phyloP scores from a whole-genome alignment of 37 sponge, comb jelly and placozoan species.

The Aplysina aerophoba region DNA sequence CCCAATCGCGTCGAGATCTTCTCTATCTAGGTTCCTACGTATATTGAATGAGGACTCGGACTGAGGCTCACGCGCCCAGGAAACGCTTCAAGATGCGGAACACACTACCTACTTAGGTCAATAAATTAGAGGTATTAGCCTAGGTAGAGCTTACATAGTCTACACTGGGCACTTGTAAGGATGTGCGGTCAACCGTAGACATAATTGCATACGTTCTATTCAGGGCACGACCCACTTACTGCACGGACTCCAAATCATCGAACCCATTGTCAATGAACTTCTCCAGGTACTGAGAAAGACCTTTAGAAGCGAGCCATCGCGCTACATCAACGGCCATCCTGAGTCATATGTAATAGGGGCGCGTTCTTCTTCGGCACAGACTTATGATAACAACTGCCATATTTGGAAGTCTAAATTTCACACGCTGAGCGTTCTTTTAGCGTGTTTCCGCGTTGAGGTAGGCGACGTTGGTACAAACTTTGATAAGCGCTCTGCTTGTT shows the following conservation, averaged over 20 bases:
- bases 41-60: neutral
- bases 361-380: too few species aligned
- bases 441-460: too few species aligned
- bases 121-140: neutral
- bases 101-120: neutral
- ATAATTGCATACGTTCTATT: too few species aligned
- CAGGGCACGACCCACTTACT: neutral
- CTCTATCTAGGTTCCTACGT: constrained; percentile 36
- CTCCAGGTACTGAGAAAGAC: constrained; percentile 44
- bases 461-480: too few species aligned
- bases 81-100: neutral
- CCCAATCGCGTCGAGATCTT: constrained; percentile 57
- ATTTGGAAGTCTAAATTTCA: too few species aligned
- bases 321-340: constrained; percentile 47
- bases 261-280: constrained; percentile 56
- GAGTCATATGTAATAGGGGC: neutral
- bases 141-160: neutral
- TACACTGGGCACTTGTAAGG: neutral
- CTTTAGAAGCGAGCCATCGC: constrained; percentile 40
- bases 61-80: neutral
- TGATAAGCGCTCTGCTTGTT: too few species aligned
- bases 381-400: too few species aligned
- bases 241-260: constrained; percentile 43
- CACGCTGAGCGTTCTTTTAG: too few species aligned
- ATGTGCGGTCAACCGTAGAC: neutral